phyloP scores from a whole-genome alignment of 2,888 invertebrate species.

The Xestoiulus laeticollis region DNA sequence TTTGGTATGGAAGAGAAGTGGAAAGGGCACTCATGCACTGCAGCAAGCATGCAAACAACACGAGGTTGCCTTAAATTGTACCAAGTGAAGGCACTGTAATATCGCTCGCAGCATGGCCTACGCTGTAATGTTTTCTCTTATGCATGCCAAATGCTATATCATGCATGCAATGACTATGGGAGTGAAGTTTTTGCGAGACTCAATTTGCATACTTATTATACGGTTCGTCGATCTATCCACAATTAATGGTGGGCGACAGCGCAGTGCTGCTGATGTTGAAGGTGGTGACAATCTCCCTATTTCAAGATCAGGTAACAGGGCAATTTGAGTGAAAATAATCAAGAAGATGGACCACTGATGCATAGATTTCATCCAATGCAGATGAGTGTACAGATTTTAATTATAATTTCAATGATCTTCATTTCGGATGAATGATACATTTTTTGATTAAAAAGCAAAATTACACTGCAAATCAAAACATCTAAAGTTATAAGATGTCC shows the following conservation, averaged over 20 bases:
- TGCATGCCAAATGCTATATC: conserved; percentile 43
- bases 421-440: background rate
- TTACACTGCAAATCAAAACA: too few relatives aligned
- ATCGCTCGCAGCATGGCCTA: conserved; percentile 36
- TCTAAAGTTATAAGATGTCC: too few relatives aligned
- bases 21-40: conserved; percentile 43
- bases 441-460: too few relatives aligned
- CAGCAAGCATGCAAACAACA: conserved; percentile 39
- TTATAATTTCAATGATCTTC: background rate
- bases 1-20: conserved; percentile 41
- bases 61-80: conserved; percentile 39
- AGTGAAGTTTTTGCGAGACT: conserved; percentile 28
- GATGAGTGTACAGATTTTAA: too few relatives aligned
- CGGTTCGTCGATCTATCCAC: conserved; percentile 39
- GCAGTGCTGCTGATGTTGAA: background rate
- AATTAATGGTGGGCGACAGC: conserved; percentile 22
- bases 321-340: background rate
- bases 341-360: background rate
- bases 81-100: conserved; percentile 10
- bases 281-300: background rate
- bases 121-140: conserved; percentile 40
- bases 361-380: background rate
- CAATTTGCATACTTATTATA: conserved; percentile 41
- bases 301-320: background rate
- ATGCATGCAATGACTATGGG: conserved; percentile 40